Percentiles rank a stretch among this genome's conserved stretches.
Evolutionary conservation across 2,797 vertebrate species (phyloP).

Genomic region (Diglossa cyanea): DNA sequence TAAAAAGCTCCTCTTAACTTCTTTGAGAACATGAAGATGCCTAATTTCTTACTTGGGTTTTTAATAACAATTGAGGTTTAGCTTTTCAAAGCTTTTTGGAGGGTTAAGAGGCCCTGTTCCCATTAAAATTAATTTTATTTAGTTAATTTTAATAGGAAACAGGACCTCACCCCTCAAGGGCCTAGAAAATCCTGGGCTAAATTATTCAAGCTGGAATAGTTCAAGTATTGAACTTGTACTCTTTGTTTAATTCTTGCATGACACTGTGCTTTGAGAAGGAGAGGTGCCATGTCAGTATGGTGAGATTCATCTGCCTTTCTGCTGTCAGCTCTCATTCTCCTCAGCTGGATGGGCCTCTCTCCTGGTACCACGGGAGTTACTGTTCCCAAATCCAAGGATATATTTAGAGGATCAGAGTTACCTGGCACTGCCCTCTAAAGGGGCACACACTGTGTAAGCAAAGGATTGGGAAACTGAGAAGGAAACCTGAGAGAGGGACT

Average conservation of each 20-base stretch:
- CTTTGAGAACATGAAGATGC: neutral
- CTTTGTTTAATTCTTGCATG: neutral
- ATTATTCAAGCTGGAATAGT: conserved; percentile 12
- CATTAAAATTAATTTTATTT: conserved; percentile 10
- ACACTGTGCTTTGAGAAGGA: neutral
- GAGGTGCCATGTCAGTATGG: neutral
- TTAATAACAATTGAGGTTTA: neutral
- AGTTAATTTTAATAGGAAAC: conserved; percentile 9
- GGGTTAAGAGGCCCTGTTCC: neutral
- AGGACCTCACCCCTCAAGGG: neutral
- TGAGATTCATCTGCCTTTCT: neutral
- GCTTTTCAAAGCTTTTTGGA: conserved; percentile 10
- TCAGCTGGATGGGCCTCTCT: neutral
- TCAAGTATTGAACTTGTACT: neutral
- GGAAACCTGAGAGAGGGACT: neutral
- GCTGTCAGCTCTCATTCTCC: neutral
- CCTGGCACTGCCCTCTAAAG: neutral
- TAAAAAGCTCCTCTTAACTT: neutral
- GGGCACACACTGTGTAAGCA: neutral
- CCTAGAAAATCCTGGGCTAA: conserved; percentile 3
- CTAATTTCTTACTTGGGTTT: conserved; percentile 15
- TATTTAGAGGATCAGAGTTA: neutral
- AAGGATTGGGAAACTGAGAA: neutral
- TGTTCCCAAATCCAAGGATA: neutral
- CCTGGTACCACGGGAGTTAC: neutral